Conservation (phyloP, 2,888 invertebrate species). For the Zootermopsis nevadensis region DNA sequence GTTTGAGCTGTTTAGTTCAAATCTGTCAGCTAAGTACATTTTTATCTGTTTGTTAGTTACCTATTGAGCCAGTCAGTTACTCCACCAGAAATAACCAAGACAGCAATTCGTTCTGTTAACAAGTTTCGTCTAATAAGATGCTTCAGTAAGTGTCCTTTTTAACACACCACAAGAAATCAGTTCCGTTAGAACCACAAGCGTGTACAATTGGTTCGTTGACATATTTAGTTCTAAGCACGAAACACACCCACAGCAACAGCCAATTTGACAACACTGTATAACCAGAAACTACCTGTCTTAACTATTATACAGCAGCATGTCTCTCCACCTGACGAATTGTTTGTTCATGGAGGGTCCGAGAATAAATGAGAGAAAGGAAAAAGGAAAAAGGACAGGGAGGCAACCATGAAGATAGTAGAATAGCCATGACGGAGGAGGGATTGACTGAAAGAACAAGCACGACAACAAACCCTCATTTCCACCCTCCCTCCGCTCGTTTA, state of each 20-base stretch:
- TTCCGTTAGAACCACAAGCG: too few species aligned
- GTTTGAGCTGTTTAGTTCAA: too few species aligned
- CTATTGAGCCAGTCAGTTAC: too few species aligned
- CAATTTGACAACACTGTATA: conserved; percentile 32
- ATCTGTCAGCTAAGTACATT: too few species aligned
- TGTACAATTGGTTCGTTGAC: too few species aligned
- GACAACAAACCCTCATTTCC: conserved; percentile 54
- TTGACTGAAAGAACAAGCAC: conserved; percentile 59
- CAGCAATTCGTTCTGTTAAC: too few species aligned
- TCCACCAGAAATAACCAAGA: too few species aligned
- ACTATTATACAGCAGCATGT: not conserved
- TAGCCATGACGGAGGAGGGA: conserved; percentile 55
- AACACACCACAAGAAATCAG: too few species aligned
- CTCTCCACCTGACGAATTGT: not conserved
- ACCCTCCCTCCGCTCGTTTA: conserved; percentile 59
- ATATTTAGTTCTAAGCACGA: too few species aligned
- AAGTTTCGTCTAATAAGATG: too few species aligned
- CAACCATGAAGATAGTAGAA: conserved; percentile 51
- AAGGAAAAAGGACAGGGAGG: conserved; percentile 36
- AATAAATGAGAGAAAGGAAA: conserved; percentile 4
- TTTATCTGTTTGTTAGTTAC: too few species aligned
- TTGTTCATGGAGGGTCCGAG: conserved; percentile 20
- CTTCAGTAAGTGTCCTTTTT: too few species aligned
- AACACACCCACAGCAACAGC: not conserved
- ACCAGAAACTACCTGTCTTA: conserved; percentile 30